Percentiles rank a stretch among this genome's conserved stretches.
Evolutionary conservation across 2,113 vertebrate genomes (phyloP).

Genomic region (Picathartes gymnocephalus): DNA sequence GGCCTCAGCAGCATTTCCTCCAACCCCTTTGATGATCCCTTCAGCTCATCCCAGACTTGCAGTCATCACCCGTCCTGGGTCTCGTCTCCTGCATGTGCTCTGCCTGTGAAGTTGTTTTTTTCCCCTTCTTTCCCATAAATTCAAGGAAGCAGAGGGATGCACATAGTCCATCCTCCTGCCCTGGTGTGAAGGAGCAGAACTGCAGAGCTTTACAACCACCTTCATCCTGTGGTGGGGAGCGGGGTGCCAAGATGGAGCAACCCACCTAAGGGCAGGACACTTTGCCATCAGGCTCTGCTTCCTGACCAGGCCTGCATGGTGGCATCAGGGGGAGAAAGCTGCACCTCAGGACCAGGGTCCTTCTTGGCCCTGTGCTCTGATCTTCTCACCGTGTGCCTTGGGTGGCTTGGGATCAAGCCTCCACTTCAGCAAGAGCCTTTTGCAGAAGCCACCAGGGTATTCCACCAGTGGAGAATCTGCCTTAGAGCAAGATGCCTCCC

Average conservation of each 20-base stretch:
- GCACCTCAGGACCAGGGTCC: not conserved
- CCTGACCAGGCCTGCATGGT: not conserved
- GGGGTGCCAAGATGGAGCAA: fast-evolving
- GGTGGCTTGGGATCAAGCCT: fast-evolving
- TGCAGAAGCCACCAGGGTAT: not conserved
- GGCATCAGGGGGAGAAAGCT: not conserved
- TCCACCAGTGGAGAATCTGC: not conserved
- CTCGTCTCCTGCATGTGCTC: not conserved
- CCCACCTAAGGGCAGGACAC: not conserved
- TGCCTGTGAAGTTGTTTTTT: not conserved
- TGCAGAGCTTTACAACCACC: not conserved
- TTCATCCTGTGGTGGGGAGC: fast-evolving
- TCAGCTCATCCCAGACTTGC: not conserved
- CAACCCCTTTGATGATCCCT: fast-evolving
- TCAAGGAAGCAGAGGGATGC: not conserved
- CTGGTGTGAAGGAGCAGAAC: not conserved
- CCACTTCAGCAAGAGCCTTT: not conserved
- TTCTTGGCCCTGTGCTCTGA: not conserved
- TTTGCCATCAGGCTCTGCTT: not conserved
- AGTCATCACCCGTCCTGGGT: not conserved
- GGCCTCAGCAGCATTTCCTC: not conserved
- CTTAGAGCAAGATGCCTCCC: not conserved
- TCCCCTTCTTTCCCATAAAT: not conserved
- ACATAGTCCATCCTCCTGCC: not conserved
- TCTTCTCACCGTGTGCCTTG: not conserved